A percentile compares a stretch with the other conserved stretches of the same genome.
Conservation (phyloP, 1,140 invertebrate genomes). For the Grapholita molesta region DNA sequence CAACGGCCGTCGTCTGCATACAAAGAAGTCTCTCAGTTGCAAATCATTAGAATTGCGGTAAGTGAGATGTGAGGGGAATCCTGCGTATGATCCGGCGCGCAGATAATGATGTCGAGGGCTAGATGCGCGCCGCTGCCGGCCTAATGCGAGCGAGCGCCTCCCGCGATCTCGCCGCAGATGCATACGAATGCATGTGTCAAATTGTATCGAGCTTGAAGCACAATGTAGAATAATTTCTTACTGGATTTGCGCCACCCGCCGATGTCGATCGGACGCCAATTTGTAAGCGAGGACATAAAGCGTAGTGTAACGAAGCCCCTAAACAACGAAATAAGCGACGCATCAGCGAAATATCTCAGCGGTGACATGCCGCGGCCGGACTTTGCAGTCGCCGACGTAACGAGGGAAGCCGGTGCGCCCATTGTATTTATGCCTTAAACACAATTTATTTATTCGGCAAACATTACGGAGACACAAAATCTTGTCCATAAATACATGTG, state of each 20-base stretch:
- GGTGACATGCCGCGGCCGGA: conserved; percentile 64
- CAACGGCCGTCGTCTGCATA: conserved; percentile 54
- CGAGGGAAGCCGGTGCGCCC: conserved; percentile 63
- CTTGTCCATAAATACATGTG: conserved; percentile 76
- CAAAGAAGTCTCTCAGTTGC: conserved; percentile 64
- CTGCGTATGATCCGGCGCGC: conserved; percentile 40
- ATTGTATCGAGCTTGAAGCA: conserved; percentile 31
- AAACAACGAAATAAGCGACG: conserved; percentile 66
- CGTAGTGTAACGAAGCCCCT: conserved; percentile 66
- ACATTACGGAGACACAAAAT: conserved; percentile 76
- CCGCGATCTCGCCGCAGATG: conserved; percentile 25
- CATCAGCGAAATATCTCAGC: conserved; percentile 66
- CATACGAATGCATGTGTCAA: conserved; percentile 23
- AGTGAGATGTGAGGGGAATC: conserved; percentile 68
- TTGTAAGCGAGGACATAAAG: conserved; percentile 67
- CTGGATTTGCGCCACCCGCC: conserved; percentile 34
- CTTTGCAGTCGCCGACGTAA: conserved; percentile 73
- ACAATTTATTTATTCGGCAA: conserved; percentile 75
- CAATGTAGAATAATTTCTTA: conserved; percentile 41
- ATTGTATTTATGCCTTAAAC: conserved; percentile 74
- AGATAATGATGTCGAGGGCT: conserved; percentile 55
- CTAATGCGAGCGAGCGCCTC: conserved; percentile 31
- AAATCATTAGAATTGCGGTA: conserved; percentile 73
- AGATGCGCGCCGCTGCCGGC: conserved; percentile 1
- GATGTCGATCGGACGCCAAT: conserved; percentile 50